A percentile compares a stretch with the other conserved stretches of the same genome.
phyloP scores from a whole-genome alignment of 2,888 invertebrate species.

The Ecliptopera silaceata region DNA sequence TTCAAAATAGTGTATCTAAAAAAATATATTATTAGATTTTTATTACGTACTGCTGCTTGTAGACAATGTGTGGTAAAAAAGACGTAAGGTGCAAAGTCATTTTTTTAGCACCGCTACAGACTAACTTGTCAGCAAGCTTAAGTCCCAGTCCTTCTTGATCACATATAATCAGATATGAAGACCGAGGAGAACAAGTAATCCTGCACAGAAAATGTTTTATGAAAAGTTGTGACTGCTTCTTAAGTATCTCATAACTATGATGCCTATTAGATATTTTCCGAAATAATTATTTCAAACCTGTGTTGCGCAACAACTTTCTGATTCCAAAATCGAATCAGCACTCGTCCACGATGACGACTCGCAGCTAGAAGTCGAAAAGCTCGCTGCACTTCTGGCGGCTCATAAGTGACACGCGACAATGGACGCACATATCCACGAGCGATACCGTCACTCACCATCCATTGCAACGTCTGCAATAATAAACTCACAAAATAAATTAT shows the following conservation, averaged over 20 bases:
- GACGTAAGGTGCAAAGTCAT: constrained; percentile 12
- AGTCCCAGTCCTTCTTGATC: constrained; percentile 43
- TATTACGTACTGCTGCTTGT: constrained; percentile 42
- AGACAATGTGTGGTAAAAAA: constrained; percentile 11
- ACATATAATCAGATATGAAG: constrained; percentile 45
- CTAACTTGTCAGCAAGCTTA: constrained; percentile 36
- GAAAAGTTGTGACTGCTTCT: background rate
- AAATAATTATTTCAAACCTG: too few relatives aligned
- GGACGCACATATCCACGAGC: constrained; percentile 59
- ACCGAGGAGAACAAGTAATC: constrained; percentile 32
- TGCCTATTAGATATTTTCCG: too few relatives aligned
- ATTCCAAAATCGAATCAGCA: constrained; percentile 47
- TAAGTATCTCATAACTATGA: too few relatives aligned
- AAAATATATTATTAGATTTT: background rate
- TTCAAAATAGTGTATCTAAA: background rate
- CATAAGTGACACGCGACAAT: constrained; percentile 53
- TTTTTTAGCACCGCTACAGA: constrained; percentile 15
- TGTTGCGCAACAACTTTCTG: constrained; percentile 24
- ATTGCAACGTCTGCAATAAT: constrained; percentile 47
- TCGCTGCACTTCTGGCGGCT: constrained; percentile 44
- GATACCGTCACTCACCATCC: constrained; percentile 58
- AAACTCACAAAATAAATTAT: background rate
- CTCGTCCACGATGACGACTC: constrained; percentile 59
- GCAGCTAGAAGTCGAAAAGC: constrained; percentile 57
- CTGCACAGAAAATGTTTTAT: constrained; percentile 29